A percentile compares a stretch with the other conserved stretches of the same genome.
These are phyloP conservation scores for Hyphantria cunea DNA, from an alignment of 1,140 invertebrate genomes.

Conservation along the genomic window DNA sequence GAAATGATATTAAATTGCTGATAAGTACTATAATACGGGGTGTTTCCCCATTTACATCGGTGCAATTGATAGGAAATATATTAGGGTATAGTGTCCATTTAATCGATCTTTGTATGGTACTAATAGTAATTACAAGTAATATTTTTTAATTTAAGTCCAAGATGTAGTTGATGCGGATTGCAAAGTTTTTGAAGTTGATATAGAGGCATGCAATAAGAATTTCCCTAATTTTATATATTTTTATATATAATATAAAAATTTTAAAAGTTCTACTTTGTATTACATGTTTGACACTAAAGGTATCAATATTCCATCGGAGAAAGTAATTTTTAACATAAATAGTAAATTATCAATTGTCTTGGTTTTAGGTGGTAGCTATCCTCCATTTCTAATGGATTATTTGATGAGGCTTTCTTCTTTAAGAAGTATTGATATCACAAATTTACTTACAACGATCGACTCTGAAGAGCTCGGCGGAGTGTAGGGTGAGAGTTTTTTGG, in stretches of 20 bases:
- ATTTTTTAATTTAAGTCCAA: conserved; percentile 66
- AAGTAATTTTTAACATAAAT: conserved; percentile 34
- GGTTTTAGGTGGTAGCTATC: conserved; percentile 54
- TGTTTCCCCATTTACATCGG: conserved; percentile 58
- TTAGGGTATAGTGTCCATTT: conserved; percentile 52
- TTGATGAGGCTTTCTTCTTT: conserved; percentile 62
- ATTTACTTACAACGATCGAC: conserved; percentile 63
- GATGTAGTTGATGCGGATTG: conserved; percentile 63
- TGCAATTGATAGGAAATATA: conserved; percentile 72
- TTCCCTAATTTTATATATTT: no score
- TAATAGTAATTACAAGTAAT: conserved; percentile 74
- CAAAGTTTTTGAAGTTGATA: conserved; percentile 55
- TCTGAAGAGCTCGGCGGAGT: conserved; percentile 60
- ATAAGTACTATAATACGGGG: conserved; percentile 11
- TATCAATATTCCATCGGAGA: conserved; percentile 15
- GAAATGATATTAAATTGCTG: conserved; percentile 15
- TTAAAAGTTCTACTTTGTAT: background rate
- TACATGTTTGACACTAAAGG: background rate
- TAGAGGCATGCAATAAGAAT: no score
- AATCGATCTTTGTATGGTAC: conserved; percentile 59
- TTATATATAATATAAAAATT: no score
- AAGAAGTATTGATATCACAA: conserved; percentile 39
- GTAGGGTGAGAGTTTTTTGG: conserved; percentile 74
- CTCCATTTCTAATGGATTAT: conserved; percentile 42
- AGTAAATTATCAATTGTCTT: conserved; percentile 34